These are phyloP conservation scores for Limosa lapponica DNA, from an alignment of 2,797 vertebrate genomes.

Conservation along the genomic window DNA sequence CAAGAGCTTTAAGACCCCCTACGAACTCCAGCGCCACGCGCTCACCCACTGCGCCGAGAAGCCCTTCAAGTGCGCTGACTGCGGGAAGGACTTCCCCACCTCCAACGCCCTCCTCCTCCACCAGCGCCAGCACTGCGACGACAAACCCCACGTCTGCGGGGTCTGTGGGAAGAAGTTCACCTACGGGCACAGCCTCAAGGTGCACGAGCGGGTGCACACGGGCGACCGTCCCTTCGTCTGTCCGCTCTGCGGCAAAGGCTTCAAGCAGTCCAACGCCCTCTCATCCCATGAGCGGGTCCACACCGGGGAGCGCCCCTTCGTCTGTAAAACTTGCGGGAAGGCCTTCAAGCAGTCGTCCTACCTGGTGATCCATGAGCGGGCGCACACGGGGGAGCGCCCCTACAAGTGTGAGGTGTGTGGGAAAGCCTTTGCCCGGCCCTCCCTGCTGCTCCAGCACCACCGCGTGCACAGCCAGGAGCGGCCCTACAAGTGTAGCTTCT, in stretches of 20 bases:
- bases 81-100: conserved; percentile 46
- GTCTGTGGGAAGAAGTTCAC: conserved; percentile 58
- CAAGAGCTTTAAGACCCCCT: conserved; percentile 63
- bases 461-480: conserved; percentile 34
- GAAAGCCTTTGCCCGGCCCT: conserved; percentile 55
- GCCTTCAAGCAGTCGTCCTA: conserved; percentile 69
- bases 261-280: conserved; percentile 66
- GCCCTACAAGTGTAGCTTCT: conserved; percentile 49
- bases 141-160: conserved; percentile 32
- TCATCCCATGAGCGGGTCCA: conserved; percentile 61
- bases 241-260: conserved; percentile 54
- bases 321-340: conserved; percentile 76
- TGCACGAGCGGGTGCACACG: conserved; percentile 55
- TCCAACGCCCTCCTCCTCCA: conserved; percentile 39
- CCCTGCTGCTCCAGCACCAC: conserved; percentile 63
- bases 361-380: conserved; percentile 46
- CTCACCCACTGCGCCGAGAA: conserved; percentile 30
- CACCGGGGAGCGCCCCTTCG: conserved; percentile 57
- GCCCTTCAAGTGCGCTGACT: conserved; percentile 22
- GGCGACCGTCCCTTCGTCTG: conserved; percentile 53
- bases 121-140: conserved; percentile 16
- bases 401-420: conserved; percentile 37
- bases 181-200: conserved; percentile 51
- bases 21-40: conserved; percentile 57
- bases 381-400: not conserved